Evolutionary conservation across 2,888 invertebrate species (phyloP).

Genomic region (Platycheirus rosarum): DNA sequence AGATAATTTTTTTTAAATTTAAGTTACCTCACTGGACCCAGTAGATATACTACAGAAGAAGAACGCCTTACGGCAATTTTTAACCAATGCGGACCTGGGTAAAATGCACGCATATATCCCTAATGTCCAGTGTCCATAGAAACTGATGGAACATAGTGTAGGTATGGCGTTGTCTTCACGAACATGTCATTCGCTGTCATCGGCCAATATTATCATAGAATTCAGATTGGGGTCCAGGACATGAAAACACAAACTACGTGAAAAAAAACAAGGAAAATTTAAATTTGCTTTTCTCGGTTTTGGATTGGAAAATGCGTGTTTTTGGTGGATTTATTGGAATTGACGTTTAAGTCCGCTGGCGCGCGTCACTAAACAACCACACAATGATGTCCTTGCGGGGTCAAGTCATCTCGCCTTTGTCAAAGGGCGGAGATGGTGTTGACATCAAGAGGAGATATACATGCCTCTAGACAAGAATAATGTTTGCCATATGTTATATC

Average conservation of each 20-base stretch:
- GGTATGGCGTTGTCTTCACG: constrained; percentile 56
- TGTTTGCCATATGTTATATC: constrained; percentile 64
- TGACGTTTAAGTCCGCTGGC: constrained; percentile 38
- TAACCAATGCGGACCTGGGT: neutral
- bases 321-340: constrained; percentile 62
- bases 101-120: neutral
- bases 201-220: constrained; percentile 59
- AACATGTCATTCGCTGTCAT: constrained; percentile 69
- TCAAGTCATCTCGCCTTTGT: too few species aligned
- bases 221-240: constrained; percentile 42
- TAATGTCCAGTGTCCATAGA: neutral
- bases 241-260: constrained; percentile 6
- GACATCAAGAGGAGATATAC: constrained; percentile 63
- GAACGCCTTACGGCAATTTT: neutral
- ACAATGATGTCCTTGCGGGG: constrained; percentile 66
- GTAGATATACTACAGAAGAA: too few species aligned
- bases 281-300: constrained; percentile 55
- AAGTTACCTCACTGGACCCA: too few species aligned
- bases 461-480: constrained; percentile 49
- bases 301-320: constrained; percentile 61
- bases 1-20: too few species aligned
- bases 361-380: constrained; percentile 33
- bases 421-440: constrained; percentile 69
- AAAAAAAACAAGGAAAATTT: constrained; percentile 29
- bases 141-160: constrained; percentile 16